Conservation (phyloP, 2,797 vertebrate species). For the Semotilus atromaculatus region DNA sequence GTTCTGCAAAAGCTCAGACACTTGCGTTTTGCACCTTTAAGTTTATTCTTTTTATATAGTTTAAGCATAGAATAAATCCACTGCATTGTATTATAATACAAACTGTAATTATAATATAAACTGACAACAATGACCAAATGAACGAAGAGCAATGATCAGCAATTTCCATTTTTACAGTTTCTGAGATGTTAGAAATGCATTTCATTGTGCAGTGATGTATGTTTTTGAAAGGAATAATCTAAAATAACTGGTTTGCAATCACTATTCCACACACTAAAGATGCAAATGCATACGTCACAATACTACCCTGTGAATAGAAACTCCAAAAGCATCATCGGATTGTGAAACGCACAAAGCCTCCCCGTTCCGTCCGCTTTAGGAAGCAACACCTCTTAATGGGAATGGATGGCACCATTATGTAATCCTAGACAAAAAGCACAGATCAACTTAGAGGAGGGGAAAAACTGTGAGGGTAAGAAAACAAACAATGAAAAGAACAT, state of each 20-base stretch:
- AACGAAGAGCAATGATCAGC: neutral
- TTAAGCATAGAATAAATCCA: too few species aligned
- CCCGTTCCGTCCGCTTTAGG: conserved; percentile 54
- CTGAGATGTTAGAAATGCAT: neutral
- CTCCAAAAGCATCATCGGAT: neutral
- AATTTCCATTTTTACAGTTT: neutral
- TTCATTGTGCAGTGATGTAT: neutral
- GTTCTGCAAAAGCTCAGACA: too few species aligned
- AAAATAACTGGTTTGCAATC: neutral
- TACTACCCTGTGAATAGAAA: neutral
- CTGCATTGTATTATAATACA: neutral
- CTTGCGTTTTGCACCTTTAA: too few species aligned
- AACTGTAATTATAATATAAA: too few species aligned
- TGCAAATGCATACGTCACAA: neutral
- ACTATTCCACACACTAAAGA: neutral
- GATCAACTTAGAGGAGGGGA: conserved; percentile 52
- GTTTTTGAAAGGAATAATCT: neutral
- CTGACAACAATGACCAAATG: neutral
- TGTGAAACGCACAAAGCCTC: conserved; percentile 7
- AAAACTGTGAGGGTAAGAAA: conserved; percentile 65
- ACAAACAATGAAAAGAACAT: conserved; percentile 69
- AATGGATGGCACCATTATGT: conserved; percentile 74
- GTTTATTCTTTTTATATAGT: too few species aligned
- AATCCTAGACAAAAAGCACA: conserved; percentile 63
- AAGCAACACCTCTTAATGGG: conserved; percentile 72